A percentile compares a stretch with the other conserved stretches of the same genome.
phyloP scores from a whole-genome alignment of 2,113 vertebrate genomes.

The Halichoerus grypus region DNA sequence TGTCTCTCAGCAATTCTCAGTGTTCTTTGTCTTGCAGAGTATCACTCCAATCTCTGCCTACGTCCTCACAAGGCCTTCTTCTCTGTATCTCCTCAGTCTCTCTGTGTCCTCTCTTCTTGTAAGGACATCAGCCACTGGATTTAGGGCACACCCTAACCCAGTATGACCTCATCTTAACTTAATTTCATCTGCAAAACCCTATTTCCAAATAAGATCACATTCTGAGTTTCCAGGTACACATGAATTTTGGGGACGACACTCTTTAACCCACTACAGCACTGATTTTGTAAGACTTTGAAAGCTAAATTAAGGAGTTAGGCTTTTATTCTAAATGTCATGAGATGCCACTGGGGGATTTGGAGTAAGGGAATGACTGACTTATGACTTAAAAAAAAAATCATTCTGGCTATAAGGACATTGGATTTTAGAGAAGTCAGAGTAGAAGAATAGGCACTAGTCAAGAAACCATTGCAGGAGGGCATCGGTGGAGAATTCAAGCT shows the following conservation, averaged over 20 bases:
- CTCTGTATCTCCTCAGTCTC: neutral
- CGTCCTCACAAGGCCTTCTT: neutral
- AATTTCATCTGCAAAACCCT: slow-evolving; percentile 22
- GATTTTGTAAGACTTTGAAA: slow-evolving; percentile 37
- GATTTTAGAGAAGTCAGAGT: neutral
- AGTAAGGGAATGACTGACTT: neutral
- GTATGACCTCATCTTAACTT: neutral
- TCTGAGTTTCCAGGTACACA: neutral
- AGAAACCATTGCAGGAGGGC: neutral
- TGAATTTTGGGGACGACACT: neutral
- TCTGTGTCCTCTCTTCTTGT: neutral
- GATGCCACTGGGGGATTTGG: neutral
- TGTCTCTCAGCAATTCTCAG: neutral
- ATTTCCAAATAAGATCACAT: slow-evolving; percentile 48
- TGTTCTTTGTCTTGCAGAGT: neutral
- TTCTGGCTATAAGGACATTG: neutral
- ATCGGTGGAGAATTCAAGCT: neutral
- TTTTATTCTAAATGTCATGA: slow-evolving; percentile 51
- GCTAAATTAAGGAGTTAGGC: neutral
- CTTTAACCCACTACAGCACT: neutral
- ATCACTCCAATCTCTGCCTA: neutral
- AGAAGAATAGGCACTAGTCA: neutral
- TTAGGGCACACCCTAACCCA: neutral
- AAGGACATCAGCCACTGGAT: neutral
- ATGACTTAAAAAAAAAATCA: slow-evolving; percentile 5